A percentile compares a stretch with the other conserved stretches of the same genome.
Evolutionary conservation across 2,888 invertebrate genomes (phyloP).

Genomic region (Agonopterix subpropinquella): DNA sequence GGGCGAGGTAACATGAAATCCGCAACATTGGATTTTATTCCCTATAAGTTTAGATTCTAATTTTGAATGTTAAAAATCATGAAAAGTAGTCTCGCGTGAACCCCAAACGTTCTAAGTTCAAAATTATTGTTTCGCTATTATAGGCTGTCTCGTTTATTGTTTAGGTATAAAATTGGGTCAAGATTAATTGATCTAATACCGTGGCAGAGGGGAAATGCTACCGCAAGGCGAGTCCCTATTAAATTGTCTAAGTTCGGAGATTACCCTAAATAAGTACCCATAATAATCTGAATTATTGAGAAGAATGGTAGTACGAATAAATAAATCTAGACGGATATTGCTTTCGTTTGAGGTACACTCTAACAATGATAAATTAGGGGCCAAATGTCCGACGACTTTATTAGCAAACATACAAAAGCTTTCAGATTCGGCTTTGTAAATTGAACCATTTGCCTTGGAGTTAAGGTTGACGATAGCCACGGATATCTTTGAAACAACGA

Average conservation of each 20-base stretch:
- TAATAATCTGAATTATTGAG: conserved; percentile 34
- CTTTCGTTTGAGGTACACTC: conserved; percentile 55
- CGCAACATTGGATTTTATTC: no score
- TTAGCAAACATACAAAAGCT: conserved; percentile 55
- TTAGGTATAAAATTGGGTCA: no score
- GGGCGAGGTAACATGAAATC: no score
- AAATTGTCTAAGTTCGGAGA: conserved; percentile 37
- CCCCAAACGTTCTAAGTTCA: no score
- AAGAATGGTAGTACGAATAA: conserved; percentile 32
- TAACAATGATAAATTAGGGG: conserved; percentile 68
- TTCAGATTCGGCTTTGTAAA: conserved; percentile 20
- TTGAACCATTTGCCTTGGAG: conserved; percentile 24
- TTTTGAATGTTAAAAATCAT: no score
- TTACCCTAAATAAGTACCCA: conserved; percentile 39
- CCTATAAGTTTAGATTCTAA: no score
- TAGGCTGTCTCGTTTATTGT: no score
- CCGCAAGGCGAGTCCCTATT: no score
- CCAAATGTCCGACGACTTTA: conserved; percentile 53
- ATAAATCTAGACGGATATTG: conserved; percentile 56
- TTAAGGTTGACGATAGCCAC: conserved; percentile 29
- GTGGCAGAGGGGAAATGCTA: no score
- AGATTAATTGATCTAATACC: no score
- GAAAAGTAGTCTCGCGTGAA: no score
- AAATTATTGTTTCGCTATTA: no score
- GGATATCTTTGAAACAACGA: conserved; percentile 9